phyloP scores from a whole-genome alignment of 2,888 invertebrate genomes.

The Apamea sordens region DNA sequence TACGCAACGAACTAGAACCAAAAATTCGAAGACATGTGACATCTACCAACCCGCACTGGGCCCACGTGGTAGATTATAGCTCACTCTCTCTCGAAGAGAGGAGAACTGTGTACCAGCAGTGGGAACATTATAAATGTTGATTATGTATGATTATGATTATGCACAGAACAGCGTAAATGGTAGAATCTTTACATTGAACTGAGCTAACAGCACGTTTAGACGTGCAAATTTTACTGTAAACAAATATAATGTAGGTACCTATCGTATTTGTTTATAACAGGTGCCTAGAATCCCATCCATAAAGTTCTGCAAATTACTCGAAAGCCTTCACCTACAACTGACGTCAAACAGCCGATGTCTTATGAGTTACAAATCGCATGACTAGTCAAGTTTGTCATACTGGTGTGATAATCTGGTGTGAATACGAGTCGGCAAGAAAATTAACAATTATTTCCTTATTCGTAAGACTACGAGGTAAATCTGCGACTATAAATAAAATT shows the following conservation, averaged over 20 bases:
- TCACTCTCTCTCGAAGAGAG: not conserved
- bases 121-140: no score
- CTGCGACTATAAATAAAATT: conserved; percentile 13
- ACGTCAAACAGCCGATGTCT: conserved; percentile 24
- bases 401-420: no score
- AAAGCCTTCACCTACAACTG: conserved; percentile 38
- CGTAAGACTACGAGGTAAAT: conserved; percentile 39
- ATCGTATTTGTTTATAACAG: not conserved
- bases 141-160: not conserved
- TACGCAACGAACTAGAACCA: no score
- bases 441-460: conserved; percentile 27
- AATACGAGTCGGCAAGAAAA: no score
- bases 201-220: not conserved
- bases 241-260: not conserved
- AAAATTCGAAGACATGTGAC: not conserved
- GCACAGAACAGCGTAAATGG: not conserved
- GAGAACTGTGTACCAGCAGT: not conserved
- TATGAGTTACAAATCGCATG: conserved; percentile 28
- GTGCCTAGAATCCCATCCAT: not conserved
- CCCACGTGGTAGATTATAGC: not conserved
- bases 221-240: not conserved
- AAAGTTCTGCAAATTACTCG: conserved; percentile 5
- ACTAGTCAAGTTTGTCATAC: no score
- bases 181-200: not conserved
- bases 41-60: not conserved